Evolutionary conservation across 2,113 vertebrate species (phyloP).

Genomic region (Hydropotes inermis): DNA sequence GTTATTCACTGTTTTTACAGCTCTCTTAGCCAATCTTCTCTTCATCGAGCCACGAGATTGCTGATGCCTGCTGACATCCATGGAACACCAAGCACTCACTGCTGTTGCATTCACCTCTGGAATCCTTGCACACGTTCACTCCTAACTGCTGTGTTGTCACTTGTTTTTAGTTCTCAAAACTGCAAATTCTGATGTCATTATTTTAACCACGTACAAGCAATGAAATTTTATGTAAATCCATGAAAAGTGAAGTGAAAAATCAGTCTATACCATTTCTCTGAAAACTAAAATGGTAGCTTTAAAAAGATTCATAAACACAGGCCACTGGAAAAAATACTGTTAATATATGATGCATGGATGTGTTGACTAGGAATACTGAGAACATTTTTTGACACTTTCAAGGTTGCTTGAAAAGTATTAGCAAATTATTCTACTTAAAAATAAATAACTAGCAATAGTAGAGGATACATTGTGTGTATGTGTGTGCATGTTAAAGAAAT

Average conservation of each 20-base stretch:
- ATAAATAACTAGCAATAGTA: neutral
- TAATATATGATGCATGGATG: neutral
- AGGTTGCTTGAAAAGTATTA: neutral
- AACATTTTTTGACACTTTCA: neutral
- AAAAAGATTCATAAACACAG: neutral
- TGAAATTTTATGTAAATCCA: neutral
- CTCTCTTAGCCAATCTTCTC: neutral
- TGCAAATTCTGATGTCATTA: neutral
- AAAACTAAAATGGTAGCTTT: neutral
- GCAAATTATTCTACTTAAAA: neutral
- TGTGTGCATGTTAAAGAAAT: neutral
- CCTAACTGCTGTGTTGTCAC: neutral
- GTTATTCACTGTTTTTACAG: neutral
- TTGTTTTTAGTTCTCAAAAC: neutral
- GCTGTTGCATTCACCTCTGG: neutral
- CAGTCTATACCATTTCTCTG: neutral
- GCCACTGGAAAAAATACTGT: neutral
- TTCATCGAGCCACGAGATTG: neutral
- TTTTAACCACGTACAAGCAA: neutral
- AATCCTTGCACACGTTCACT: neutral
- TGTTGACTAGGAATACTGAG: neutral
- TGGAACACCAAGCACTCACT: rapidly evolving
- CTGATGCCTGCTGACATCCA: rapidly evolving
- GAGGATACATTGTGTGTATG: rapidly evolving
- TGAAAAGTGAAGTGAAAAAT: neutral